These are phyloP conservation scores for Coilia nasus DNA, from an alignment of 2,797 vertebrate species.

Conservation along the genomic window DNA sequence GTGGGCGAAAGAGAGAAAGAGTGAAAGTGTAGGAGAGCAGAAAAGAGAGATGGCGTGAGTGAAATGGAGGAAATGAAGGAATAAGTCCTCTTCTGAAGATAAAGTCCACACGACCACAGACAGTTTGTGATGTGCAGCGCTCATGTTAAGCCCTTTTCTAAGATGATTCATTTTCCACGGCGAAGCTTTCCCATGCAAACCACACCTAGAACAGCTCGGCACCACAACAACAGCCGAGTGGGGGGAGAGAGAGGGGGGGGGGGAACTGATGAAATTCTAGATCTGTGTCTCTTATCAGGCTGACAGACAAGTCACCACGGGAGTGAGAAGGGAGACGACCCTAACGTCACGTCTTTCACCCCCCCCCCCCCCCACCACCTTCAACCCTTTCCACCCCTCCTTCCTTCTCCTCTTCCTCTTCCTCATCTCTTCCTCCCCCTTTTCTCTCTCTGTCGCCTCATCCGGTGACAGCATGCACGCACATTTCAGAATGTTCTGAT, in stretches of 20 bases:
- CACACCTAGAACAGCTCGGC: background rate
- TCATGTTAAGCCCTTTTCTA: background rate
- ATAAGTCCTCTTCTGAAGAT: background rate
- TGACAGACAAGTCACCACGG: background rate
- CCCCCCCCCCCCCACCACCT: background rate
- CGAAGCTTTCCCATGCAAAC: conserved; percentile 9
- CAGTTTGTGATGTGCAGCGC: background rate
- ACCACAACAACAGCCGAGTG: background rate
- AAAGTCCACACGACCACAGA: background rate
- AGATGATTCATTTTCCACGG: background rate
- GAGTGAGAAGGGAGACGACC: background rate
- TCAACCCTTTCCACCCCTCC: background rate
- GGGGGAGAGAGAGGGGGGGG: background rate
- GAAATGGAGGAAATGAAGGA: background rate
- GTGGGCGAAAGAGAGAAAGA: background rate
- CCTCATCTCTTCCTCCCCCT: conserved; percentile 1
- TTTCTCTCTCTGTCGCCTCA: background rate
- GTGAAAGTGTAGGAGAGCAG: background rate
- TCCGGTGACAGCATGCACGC: background rate
- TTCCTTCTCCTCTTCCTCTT: background rate
- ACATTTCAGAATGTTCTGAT: conserved; percentile 57
- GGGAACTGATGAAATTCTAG: background rate
- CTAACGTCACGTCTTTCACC: background rate
- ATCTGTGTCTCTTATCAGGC: background rate
- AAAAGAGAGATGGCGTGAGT: background rate